Conservation (phyloP, 2,888 invertebrate genomes). For the Allacma fusca region DNA sequence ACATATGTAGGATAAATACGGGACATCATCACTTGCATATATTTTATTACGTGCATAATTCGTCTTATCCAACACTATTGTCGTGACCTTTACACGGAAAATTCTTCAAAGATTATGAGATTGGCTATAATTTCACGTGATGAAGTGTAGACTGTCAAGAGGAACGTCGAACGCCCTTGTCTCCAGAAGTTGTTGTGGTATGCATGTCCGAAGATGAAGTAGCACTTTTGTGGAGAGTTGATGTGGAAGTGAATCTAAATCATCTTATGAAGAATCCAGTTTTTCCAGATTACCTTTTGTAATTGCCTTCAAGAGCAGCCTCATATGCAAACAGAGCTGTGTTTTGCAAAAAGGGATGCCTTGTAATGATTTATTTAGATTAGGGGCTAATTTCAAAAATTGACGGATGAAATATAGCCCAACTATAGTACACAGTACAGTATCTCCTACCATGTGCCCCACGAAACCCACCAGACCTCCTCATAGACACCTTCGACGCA, state of each 20-base stretch:
- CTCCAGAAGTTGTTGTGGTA: constrained; percentile 3
- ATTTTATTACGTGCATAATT: no score
- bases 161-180: background rate
- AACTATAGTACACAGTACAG: no score
- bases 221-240: background rate
- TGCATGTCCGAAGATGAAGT: background rate
- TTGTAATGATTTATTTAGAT: constrained; percentile 4
- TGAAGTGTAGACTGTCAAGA: constrained; percentile 10
- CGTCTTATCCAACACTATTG: no score
- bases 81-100: no score
- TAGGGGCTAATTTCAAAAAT: background rate
- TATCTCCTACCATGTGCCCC: no score
- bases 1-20: no score
- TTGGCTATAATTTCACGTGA: constrained; percentile 2
- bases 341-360: background rate
- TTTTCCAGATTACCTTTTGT: constrained; percentile 11
- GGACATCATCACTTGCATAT: no score
- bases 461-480: no score
- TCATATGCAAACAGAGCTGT: background rate
- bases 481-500: no score
- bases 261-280: constrained; percentile 1
- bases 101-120: background rate
- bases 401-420: background rate
- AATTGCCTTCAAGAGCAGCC: background rate
- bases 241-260: constrained; percentile 22